phyloP scores from a whole-genome alignment of 1,140 invertebrate species.

The Platyscapa corneri region DNA sequence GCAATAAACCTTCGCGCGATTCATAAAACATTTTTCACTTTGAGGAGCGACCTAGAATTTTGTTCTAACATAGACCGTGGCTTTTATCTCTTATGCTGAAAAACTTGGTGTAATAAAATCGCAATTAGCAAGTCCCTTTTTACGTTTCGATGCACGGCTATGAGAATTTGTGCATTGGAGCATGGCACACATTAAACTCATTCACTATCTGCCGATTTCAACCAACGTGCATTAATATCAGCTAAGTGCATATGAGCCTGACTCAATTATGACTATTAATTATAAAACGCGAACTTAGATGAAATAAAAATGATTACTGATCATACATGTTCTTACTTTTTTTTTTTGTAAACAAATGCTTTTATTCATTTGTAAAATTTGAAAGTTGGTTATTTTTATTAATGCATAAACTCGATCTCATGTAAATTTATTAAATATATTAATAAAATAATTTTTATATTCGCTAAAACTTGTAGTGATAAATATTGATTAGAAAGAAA shows the following conservation, averaged over 20 bases:
- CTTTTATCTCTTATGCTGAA: background rate
- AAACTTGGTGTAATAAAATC: background rate
- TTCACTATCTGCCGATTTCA: background rate
- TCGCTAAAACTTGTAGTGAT: too few relatives aligned
- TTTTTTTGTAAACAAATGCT: background rate
- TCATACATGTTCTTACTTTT: background rate
- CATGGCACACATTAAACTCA: conserved; percentile 15
- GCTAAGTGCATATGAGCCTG: conserved; percentile 9
- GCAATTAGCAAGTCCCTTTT: conserved; percentile 11
- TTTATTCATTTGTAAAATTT: background rate
- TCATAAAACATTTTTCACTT: background rate
- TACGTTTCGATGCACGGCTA: background rate
- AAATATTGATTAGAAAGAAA: too few relatives aligned
- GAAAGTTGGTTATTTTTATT: too few relatives aligned
- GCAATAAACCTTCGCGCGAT: background rate
- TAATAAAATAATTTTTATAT: too few relatives aligned
- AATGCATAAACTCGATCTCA: too few relatives aligned
- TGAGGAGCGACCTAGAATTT: background rate
- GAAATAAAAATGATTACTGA: background rate
- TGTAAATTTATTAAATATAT: too few relatives aligned
- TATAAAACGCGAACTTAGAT: background rate
- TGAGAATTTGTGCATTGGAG: background rate
- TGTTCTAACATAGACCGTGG: background rate
- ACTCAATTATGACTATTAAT: conserved; percentile 36
- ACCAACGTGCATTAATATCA: conserved; percentile 3